phyloP scores from a whole-genome alignment of 2,888 invertebrate genomes.

The Cryptocephalus moraei region DNA sequence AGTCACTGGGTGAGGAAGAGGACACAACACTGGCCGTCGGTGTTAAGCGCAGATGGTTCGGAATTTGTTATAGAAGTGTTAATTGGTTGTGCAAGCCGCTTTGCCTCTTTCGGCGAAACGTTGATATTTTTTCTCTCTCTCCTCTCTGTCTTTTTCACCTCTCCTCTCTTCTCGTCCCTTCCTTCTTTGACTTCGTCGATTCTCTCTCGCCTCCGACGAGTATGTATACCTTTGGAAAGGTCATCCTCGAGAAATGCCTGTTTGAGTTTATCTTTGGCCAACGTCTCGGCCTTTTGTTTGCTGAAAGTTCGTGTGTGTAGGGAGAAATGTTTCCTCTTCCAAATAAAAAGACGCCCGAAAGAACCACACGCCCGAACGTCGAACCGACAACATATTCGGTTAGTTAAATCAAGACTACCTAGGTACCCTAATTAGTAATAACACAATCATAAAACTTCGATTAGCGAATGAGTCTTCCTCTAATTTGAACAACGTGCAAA shows the following conservation, averaged over 20 bases:
- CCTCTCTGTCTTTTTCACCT: constrained; percentile 21
- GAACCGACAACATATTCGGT: too few species aligned
- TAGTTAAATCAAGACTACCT: too few species aligned
- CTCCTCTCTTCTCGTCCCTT: constrained; percentile 18
- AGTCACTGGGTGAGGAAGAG: not conserved
- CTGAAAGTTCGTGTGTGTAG: too few species aligned
- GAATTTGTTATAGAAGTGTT: constrained; percentile 38
- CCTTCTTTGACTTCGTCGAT: not conserved
- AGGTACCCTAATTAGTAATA: too few species aligned
- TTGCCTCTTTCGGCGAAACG: constrained; percentile 29
- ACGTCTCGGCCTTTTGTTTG: too few species aligned
- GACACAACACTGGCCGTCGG: not conserved
- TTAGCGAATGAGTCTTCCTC: too few species aligned
- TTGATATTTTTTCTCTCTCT: constrained; percentile 22
- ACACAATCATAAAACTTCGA: too few species aligned
- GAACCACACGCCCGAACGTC: too few species aligned
- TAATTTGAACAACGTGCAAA: too few species aligned
- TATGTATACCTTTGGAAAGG: constrained; percentile 24
- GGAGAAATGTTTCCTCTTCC: too few species aligned
- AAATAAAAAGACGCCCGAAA: too few species aligned
- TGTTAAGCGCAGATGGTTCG: constrained; percentile 8
- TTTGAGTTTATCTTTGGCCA: not conserved
- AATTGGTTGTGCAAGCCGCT: constrained; percentile 33
- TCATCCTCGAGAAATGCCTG: constrained; percentile 8
- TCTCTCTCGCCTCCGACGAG: constrained; percentile 4